These are phyloP conservation scores for Brenthis ino DNA, from an alignment of 2,888 invertebrate species.

Conservation along the genomic window DNA sequence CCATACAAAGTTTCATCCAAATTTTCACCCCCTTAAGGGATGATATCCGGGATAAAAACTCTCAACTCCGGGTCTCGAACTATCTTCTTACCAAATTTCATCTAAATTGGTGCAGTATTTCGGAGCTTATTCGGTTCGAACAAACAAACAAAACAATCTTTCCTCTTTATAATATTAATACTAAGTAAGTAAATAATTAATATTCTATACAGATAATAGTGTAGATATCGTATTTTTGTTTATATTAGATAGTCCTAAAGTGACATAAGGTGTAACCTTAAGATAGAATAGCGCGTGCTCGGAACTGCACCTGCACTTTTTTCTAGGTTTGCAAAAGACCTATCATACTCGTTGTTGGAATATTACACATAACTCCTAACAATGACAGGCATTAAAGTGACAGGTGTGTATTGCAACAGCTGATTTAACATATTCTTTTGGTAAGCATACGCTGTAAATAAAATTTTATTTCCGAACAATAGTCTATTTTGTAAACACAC, in stretches of 20 bases:
- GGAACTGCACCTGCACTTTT: slow-evolving; percentile 46
- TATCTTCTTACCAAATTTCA: too few species aligned
- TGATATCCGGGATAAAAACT: too few species aligned
- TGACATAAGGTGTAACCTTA: slow-evolving; percentile 16
- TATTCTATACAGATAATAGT: too few species aligned
- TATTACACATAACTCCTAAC: slow-evolving; percentile 10
- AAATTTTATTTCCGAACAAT: slow-evolving; percentile 2
- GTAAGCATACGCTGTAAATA: neutral
- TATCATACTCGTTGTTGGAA: slow-evolving; percentile 9
- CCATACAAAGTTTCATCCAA: too few species aligned
- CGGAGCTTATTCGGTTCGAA: too few species aligned
- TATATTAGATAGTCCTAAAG: neutral
- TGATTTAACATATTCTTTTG: slow-evolving; percentile 6
- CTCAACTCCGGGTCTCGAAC: too few species aligned
- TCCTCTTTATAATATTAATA: too few species aligned
- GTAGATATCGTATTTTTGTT: too few species aligned
- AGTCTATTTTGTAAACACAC: neutral
- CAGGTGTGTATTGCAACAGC: slow-evolving; percentile 10
- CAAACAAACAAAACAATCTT: too few species aligned
- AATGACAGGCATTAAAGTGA: slow-evolving; percentile 9
- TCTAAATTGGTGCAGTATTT: too few species aligned
- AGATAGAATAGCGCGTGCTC: slow-evolving; percentile 29
- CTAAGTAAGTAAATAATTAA: too few species aligned
- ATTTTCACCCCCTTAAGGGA: too few species aligned
- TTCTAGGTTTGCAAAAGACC: slow-evolving; percentile 20